Evolutionary conservation across 2,797 vertebrate species (phyloP), one percentile per base, ranked within the genome.

Genomic region (Acipenser oxyrinchus): DNA sequence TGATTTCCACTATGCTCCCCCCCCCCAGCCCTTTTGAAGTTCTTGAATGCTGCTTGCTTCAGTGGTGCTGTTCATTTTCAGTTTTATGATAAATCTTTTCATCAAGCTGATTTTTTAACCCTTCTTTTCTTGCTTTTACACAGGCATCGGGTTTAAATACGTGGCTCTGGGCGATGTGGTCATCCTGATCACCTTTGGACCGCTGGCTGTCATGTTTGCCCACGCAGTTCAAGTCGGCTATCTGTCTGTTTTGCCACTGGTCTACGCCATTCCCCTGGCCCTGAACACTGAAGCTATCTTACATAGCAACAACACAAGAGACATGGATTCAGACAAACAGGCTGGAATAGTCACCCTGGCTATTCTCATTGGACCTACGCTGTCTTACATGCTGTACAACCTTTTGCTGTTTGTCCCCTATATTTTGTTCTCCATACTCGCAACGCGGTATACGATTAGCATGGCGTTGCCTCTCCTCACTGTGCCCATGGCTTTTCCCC

Each of bases 121-220:
- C 23, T 37, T 37, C 23, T 37, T 37, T 2, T 37, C 23, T 37
- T 37, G 1, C 23, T 37, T 37, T 37, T 37, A 37, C 23, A 37
- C 82, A 98, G 97, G 97, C 37, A 95, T 99, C 2, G 97, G 97
- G 66, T 91, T 99, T 73, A 99, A 99, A 72, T 99, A 99, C 2
- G 94, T 99, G 66, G 97, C 97, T 0, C 89, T 99, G 37, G 97
- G 97, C 6, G 97, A 99, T 48, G 86, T 99, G 71, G 86, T 99
- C 51, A 99, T 99, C 87, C 94, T 99, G 78, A 98, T 99, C 82
- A 99, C 96, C 4, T 99, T 99, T 0, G 97, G 97, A 66, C 97
- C 97, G 0, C 82, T 99, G 84, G 96, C 97, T 0, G 97, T 99
- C 73, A 89, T 97, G 95, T 99, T 99, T 57, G 93, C 96, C 71